These are phyloP conservation scores for Cryptoleucopteryx plumbea DNA, from an alignment of 2,113 vertebrate genomes.

Conservation along the genomic window DNA sequence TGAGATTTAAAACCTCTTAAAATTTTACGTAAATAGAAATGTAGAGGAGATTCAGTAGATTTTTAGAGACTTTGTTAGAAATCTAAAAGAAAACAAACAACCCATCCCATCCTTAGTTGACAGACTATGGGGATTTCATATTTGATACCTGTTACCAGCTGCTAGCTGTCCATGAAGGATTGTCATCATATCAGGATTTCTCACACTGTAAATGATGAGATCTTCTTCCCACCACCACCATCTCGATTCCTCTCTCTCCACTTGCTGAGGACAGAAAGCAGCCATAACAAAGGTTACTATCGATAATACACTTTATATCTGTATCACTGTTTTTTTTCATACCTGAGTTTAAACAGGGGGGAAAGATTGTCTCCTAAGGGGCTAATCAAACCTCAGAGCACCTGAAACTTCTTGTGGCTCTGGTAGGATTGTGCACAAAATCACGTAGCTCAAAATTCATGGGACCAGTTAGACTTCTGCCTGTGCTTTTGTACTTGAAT, in stretches of 20 bases:
- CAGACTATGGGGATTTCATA: neutral
- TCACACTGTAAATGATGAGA: neutral
- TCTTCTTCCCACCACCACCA: neutral
- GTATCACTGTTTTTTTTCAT: neutral
- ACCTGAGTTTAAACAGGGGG: neutral
- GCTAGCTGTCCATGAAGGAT: neutral
- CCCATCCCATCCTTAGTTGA: neutral
- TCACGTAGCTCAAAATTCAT: neutral
- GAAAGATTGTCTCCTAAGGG: neutral
- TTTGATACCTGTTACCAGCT: neutral
- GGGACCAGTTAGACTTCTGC: neutral
- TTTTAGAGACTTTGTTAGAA: neutral
- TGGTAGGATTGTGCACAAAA: neutral
- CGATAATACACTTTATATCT: neutral
- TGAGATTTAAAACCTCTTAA: neutral
- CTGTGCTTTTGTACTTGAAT: neutral
- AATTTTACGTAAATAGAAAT: neutral
- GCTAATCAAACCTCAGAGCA: neutral
- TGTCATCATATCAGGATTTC: neutral
- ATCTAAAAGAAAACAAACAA: neutral
- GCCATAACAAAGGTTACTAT: neutral
- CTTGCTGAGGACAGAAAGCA: neutral
- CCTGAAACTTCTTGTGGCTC: neutral
- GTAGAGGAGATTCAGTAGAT: neutral
- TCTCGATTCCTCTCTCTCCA: neutral